Conservation (phyloP, 53 echinoderm and acorn worm species). For the Actinopyga echinites region DNA sequence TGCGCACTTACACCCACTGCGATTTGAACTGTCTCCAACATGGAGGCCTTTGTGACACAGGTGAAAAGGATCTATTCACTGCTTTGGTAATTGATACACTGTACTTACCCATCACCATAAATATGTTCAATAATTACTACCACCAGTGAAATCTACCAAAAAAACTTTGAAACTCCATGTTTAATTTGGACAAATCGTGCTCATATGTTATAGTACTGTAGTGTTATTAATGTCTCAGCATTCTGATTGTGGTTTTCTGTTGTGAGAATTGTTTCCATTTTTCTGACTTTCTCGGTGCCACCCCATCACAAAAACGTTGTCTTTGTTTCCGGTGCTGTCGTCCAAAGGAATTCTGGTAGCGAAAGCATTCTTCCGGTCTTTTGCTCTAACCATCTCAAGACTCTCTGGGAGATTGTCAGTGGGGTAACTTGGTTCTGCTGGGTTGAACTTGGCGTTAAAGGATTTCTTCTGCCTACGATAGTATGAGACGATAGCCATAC, state of each 20-base stretch:
- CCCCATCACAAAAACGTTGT: constrained; percentile 27
- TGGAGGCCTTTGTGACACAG: no score
- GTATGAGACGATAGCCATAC: neutral
- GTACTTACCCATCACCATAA: no score
- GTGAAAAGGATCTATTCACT: no score
- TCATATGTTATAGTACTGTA: neutral
- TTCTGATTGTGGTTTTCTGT: neutral
- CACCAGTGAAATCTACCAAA: no score
- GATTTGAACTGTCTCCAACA: no score
- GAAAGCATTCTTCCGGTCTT: neutral
- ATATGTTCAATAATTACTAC: no score
- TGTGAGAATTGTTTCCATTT: neutral
- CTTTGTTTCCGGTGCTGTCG: constrained; percentile 34
- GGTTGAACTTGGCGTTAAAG: constrained; percentile 32
- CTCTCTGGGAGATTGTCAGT: constrained; percentile 7
- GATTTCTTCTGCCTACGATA: constrained; percentile 16
- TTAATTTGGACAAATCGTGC: neutral
- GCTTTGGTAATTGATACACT: no score
- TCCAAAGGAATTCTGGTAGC: constrained; percentile 34
- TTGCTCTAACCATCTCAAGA: constrained; percentile 13
- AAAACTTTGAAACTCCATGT: no score
- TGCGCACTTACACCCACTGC: no score
- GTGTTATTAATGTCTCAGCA: neutral
- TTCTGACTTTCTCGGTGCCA: neutral
- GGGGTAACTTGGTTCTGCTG: constrained; percentile 26